Base-by-base conservation (phyloP, 2,113 vertebrate species). In the Empidonax alnorum region DNA sequence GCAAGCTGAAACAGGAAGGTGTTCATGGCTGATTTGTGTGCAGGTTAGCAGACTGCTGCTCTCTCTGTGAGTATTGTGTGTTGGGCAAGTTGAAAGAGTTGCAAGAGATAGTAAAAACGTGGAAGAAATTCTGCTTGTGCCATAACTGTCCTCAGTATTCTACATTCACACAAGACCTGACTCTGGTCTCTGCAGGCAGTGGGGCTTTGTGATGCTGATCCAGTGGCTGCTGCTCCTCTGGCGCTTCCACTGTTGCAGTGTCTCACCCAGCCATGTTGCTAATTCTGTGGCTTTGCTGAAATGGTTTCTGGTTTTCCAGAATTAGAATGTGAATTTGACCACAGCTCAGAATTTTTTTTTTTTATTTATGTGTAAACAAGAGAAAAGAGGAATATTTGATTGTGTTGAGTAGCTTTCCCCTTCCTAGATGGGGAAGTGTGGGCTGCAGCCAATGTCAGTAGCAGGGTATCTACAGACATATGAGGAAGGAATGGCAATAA, bases 251-350 rank as follows among this genome's bases (percentile, higher is more conserved):
- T 55, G 53, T 7, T 6, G 0, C 23, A n/a, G 28, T 11, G 42
- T 73, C 58, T 91, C 67, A 66, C 46, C 3, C 0, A 62, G 42
- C 47, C 47, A 59, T 65, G 13, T 31, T 50, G 7, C 20, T 74
- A 7, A 21, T 58, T 74, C 52, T 71, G 17, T 67, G 81, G n/a
- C 69, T 92, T 92, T 68, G 55, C 61, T 81, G 68, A 74, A 94
- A 50, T 50, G 22, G 27, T 10, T 90, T 84, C 80, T 7, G 12
- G 20, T 44, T 84, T 78, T 81, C 76, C 69, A 78, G 52, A 89
- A 59, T 75, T 71, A 81, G 47, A 55, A 63, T 47, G 55, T 55
- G 59, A 52, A 59, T 84, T 71, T 92, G 80, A 92, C 83, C 90
- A 74, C 90, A 90, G 27, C n/a, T 86, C 65, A 52, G 30, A 49